Conservation (phyloP, 2,797 vertebrate genomes). For the Ciconia nigra region DNA sequence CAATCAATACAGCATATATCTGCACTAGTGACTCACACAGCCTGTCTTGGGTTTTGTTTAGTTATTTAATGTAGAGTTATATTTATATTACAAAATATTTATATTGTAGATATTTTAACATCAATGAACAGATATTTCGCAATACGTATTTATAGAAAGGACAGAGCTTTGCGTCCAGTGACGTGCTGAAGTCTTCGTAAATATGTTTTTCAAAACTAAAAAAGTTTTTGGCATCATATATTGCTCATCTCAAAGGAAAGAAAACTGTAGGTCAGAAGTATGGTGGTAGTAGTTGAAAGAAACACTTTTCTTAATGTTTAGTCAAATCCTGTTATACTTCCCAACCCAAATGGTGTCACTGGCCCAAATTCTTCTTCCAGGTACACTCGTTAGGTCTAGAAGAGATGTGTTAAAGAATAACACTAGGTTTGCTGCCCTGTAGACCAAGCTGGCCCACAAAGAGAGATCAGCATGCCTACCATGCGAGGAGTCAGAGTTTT, state of each 20-base stretch:
- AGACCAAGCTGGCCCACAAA: not conserved
- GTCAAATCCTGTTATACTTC: not conserved
- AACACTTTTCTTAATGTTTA: not conserved
- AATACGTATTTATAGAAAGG: not conserved
- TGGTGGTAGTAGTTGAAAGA: not conserved
- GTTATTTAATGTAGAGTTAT: not conserved
- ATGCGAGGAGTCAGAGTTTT: not conserved
- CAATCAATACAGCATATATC: slow-evolving; percentile 19
- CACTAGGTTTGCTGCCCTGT: not conserved
- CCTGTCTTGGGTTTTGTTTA: not conserved
- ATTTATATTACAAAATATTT: not conserved
- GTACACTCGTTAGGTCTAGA: not conserved
- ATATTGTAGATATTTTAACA: not conserved
- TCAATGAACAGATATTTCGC: not conserved
- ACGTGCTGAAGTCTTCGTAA: not conserved
- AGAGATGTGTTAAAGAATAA: not conserved
- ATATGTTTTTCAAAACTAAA: not conserved
- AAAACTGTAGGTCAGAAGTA: not conserved
- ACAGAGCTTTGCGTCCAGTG: not conserved
- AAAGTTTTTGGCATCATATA: not conserved
- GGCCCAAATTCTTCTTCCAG: not conserved
- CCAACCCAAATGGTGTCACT: not conserved
- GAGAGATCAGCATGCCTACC: rapidly evolving
- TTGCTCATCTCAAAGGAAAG: not conserved
- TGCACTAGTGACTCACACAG: slow-evolving; percentile 2